Evolutionary conservation across 2,113 vertebrate species (phyloP).

Genomic region (Macquaria ambigua): DNA sequence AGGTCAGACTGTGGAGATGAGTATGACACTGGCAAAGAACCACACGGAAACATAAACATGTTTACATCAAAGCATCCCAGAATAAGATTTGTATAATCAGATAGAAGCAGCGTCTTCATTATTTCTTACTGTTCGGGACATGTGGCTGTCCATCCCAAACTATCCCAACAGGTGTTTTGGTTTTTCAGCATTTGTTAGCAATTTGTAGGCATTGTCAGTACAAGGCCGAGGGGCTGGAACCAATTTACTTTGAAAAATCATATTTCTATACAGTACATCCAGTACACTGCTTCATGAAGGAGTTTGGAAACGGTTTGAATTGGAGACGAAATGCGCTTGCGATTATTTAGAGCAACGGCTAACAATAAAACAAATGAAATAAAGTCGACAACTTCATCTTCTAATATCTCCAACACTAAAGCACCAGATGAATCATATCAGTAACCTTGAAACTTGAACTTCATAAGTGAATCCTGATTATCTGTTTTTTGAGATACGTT

Average conservation of each 20-base stretch:
- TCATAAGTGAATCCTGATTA: not conserved
- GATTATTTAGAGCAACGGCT: constrained; percentile 3
- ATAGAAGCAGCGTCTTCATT: not conserved
- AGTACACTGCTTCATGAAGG: not conserved
- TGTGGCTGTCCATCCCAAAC: not conserved
- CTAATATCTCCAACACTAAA: not conserved
- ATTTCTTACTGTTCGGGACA: not conserved
- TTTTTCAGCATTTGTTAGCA: constrained; percentile 47
- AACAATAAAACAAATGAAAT: not conserved
- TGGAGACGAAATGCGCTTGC: not conserved
- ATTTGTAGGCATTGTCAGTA: constrained; percentile 42
- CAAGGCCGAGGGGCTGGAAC: constrained; percentile 22
- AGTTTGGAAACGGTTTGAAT: not conserved
- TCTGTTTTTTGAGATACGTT: not conserved
- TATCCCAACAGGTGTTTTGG: constrained; percentile 55
- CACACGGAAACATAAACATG: not conserved
- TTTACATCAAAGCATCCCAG: constrained; percentile 9
- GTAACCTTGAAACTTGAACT: constrained; percentile 9
- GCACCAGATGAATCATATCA: not conserved
- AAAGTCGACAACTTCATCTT: not conserved
- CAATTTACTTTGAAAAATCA: constrained; percentile 14
- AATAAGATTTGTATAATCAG: constrained; percentile 18
- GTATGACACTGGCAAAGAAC: not conserved
- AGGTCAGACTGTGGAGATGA: not conserved
- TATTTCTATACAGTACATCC: not conserved